Conservation (phyloP, 2,888 invertebrate genomes). For the Carcina quercana region DNA sequence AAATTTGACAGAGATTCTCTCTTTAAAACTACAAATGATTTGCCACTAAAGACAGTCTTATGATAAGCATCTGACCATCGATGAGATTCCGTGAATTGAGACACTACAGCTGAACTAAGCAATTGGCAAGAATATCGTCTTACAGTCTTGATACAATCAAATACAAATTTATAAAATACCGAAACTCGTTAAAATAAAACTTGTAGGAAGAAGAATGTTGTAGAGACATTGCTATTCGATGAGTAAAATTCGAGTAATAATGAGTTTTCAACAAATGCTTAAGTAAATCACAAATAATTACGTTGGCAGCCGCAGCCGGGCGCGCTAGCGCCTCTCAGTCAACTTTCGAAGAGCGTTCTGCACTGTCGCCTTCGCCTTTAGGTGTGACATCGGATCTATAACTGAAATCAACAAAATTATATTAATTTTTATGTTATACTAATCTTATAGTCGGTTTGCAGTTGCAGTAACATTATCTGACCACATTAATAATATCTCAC, state of each 20-base stretch:
- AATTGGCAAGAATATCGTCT: conserved; percentile 43
- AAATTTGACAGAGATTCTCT: conserved; percentile 37
- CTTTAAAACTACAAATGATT: conserved; percentile 32
- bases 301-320: conserved; percentile 25
- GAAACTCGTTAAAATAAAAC: neutral
- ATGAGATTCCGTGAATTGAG: conserved; percentile 29
- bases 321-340: conserved; percentile 66
- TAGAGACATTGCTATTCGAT: too few relatives aligned
- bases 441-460: conserved; percentile 20
- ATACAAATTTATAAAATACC: too few relatives aligned
- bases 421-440: conserved; percentile 6
- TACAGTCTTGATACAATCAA: conserved; percentile 27
- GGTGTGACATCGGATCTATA: conserved; percentile 68
- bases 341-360: conserved; percentile 71
- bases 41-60: conserved; percentile 50
- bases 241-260: conserved; percentile 23
- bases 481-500: conserved; percentile 18
- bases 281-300: conserved; percentile 42
- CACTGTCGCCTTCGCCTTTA: conserved; percentile 72
- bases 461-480: conserved; percentile 20
- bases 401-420: conserved; percentile 22
- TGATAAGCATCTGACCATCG: conserved; percentile 27
- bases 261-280: conserved; percentile 52
- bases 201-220: neutral
- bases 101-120: conserved; percentile 27